Evolutionary conservation across 2,888 invertebrate genomes (phyloP).

Genomic region (Eudemis profundana): DNA sequence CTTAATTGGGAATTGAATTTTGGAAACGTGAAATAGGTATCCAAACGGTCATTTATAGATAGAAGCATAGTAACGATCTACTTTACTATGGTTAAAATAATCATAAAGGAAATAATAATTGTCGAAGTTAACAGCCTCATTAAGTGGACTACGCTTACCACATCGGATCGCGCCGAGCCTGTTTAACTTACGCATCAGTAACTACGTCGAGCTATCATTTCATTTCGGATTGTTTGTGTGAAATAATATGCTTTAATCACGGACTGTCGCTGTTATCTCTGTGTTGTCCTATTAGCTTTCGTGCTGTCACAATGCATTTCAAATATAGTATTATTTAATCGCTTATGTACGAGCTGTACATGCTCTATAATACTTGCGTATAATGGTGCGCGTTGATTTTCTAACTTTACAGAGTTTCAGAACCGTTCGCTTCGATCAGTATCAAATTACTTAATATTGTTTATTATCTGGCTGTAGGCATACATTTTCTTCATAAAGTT

Average conservation of each 20-base stretch:
- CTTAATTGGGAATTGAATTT: too few species aligned
- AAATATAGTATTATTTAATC: conserved; percentile 1
- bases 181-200: conserved; percentile 70
- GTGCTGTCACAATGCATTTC: conserved; percentile 14
- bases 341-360: background rate
- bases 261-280: conserved; percentile 37
- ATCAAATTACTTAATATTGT: too few species aligned
- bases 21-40: too few species aligned
- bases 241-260: conserved; percentile 44
- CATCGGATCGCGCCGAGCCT: conserved; percentile 59
- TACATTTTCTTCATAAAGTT: too few species aligned
- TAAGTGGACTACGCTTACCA: conserved; percentile 10
- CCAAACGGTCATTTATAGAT: too few species aligned
- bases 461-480: too few species aligned
- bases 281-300: conserved; percentile 37
- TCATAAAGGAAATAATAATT: background rate
- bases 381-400: too few species aligned
- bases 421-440: too few species aligned
- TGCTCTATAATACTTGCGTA: background rate
- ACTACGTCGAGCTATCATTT: conserved; percentile 51
- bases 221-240: conserved; percentile 48
- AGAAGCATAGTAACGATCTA: too few species aligned
- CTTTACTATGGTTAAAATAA: too few species aligned
- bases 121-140: background rate
- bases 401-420: too few species aligned